phyloP scores from a whole-genome alignment of 2,888 invertebrate species.

The Drosophila setosimentum region DNA sequence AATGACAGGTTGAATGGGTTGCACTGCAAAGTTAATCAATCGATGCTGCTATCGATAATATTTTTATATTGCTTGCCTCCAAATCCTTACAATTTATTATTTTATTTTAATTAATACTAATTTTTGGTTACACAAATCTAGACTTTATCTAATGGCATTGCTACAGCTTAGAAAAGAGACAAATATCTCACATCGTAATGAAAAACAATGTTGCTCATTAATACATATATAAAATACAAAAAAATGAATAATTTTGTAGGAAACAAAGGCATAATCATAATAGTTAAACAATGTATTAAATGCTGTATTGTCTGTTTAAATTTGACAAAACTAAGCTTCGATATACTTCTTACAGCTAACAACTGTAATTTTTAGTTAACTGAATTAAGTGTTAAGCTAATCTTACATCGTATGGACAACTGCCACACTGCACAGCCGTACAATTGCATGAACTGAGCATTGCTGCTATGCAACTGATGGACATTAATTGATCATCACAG shows the following conservation, averaged over 20 bases:
- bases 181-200: background rate
- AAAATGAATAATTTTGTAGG: background rate
- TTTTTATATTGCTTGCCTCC: slow-evolving; percentile 3
- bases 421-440: background rate
- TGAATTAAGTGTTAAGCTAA: slow-evolving; percentile 19
- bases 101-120: background rate
- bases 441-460: slow-evolving; percentile 15
- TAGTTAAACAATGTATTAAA: background rate
- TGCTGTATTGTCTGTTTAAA: background rate
- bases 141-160: background rate
- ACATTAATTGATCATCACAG: slow-evolving; percentile 51
- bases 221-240: background rate
- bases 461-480: slow-evolving; percentile 32
- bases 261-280: background rate
- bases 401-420: slow-evolving; percentile 6
- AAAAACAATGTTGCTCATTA: background rate
- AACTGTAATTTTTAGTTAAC: background rate
- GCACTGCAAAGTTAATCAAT: slow-evolving; percentile 4
- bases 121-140: background rate
- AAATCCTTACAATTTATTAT: background rate
- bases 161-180: background rate
- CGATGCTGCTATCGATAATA: slow-evolving; percentile 4
- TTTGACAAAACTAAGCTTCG: background rate
- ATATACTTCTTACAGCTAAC: background rate
- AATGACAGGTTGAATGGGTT: slow-evolving; percentile 10